These are phyloP conservation scores for Erpornis zantholeuca DNA, from an alignment of 2,113 vertebrate genomes.

Conservation along the genomic window DNA sequence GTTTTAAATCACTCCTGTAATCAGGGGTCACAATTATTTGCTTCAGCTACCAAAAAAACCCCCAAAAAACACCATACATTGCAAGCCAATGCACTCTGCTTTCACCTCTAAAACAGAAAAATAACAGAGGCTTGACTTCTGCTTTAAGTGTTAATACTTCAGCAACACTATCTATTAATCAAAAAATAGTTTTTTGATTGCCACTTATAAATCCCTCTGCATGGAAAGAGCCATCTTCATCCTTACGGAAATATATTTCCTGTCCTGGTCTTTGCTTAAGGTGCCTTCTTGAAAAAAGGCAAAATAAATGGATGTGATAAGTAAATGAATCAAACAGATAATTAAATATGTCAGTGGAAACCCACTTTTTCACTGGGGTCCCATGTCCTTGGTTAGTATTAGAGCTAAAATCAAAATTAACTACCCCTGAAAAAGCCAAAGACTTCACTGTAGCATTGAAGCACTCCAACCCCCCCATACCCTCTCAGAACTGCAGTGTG, in stretches of 20 bases:
- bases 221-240: neutral
- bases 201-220: neutral
- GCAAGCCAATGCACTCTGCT: neutral
- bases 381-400: neutral
- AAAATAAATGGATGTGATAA: conserved; percentile 52
- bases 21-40: conserved; percentile 44
- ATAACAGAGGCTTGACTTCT: conserved; percentile 16
- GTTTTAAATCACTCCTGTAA: conserved; percentile 29
- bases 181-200: neutral
- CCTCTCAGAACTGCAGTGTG: neutral
- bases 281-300: neutral
- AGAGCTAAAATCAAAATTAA: neutral
- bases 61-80: neutral
- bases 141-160: conserved; percentile 6
- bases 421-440: neutral
- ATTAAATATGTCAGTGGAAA: conserved; percentile 12
- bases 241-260: neutral
- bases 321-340: conserved; percentile 53
- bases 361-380: neutral
- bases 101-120: conserved; percentile 6
- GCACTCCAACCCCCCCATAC: neutral
- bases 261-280: neutral
- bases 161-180: conserved; percentile 10
- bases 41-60: neutral
- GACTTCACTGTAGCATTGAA: neutral